Conservation (phyloP, 2,113 vertebrate species). For the Gracilinanus agilis region DNA sequence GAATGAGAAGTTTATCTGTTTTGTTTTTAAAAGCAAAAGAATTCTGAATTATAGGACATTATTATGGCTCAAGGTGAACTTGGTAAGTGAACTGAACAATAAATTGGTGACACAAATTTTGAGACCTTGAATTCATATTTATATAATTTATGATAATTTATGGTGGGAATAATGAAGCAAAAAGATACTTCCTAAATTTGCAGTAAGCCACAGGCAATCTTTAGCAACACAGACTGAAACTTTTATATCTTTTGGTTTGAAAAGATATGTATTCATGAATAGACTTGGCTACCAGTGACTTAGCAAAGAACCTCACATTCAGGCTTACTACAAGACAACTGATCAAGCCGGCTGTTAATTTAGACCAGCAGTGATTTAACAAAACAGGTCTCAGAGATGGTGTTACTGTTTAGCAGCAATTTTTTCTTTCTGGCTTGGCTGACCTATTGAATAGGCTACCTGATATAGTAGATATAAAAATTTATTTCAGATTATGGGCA, state of each 20-base stretch:
- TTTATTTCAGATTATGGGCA: background rate
- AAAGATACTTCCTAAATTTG: constrained; percentile 11
- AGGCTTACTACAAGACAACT: background rate
- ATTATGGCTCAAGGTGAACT: background rate
- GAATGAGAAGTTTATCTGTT: background rate
- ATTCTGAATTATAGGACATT: background rate
- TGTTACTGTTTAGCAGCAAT: background rate
- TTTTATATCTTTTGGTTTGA: constrained; percentile 11
- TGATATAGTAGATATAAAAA: background rate
- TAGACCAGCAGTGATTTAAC: background rate
- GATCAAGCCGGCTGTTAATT: background rate
- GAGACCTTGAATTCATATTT: constrained; percentile 7
- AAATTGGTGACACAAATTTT: no score
- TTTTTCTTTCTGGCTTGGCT: background rate
- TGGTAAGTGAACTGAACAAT: background rate
- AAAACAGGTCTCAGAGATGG: constrained; percentile 5
- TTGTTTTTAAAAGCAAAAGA: background rate
- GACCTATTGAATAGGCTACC: background rate
- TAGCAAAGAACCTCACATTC: background rate
- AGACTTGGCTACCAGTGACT: background rate
- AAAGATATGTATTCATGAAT: background rate
- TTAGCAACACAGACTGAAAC: background rate
- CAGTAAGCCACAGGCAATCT: background rate
- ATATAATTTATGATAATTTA: background rate
- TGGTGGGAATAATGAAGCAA: background rate